Evolutionary conservation across 2,797 vertebrate genomes (phyloP), one percentile per base, ranked within the genome.

Genomic region (Tachyglossus aculeatus): DNA sequence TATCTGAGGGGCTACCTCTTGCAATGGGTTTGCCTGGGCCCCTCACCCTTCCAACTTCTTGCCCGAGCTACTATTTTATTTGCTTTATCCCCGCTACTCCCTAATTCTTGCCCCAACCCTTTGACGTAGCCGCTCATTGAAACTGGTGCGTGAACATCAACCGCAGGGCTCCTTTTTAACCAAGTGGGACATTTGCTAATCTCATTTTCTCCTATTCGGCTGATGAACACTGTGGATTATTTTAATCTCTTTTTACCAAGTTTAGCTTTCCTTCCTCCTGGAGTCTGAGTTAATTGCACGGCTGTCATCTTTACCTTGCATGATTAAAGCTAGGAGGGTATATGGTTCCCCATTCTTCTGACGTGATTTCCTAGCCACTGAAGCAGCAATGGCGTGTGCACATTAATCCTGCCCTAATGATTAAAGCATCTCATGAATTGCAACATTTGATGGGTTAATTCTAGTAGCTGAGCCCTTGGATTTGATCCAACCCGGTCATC

Each of bases 361-460:
- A 78, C 38, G 3, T 62, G 53, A 66, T 81, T 83, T 81, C 41
- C 67, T 58, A 45, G 56, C 62, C 71, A 54, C 2, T 9, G 60
- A 67, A 69, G 56, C 53, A 39, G 52, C 3, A 39, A 68, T 60
- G 41, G 69, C 75, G 50, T 36, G 10, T 24, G 76, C 63, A 66
- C 75, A 74, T 79, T 85, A 81, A 85, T 81, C 85, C 80, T 45
- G 76, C 71, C 74, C 76, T 69, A 53, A 62, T 82, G 83, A 87
- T 82, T 69, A 87, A 81, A 83, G 78, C 48, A 45, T 66, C 54
- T 15, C 38, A 71, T 56, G 44, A 67, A 59, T 68, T 69, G 53
- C 74, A 53, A 48, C 60, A 45, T 67, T 71, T 81, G 80, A 85
- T 83, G 80, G 78, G 80, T 80, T 85, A 81, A 87, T 80, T 71